Conservation (phyloP, 2,888 invertebrate species). For the Leptopilina drosophilae region DNA sequence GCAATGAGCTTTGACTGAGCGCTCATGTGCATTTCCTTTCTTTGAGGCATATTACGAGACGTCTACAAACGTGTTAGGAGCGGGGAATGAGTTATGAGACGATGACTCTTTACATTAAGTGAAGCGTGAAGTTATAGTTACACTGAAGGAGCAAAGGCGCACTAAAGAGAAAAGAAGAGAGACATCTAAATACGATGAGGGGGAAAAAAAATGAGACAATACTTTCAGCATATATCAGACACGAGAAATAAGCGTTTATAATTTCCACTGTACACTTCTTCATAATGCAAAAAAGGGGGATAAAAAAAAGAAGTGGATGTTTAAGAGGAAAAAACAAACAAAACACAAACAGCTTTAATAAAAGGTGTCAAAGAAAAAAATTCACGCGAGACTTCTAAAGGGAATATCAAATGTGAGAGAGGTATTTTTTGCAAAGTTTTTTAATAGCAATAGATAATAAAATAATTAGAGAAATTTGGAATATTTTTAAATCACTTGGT, state of each 20-base stretch:
- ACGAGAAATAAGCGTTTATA: conserved; percentile 22
- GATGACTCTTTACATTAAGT: conserved; percentile 36
- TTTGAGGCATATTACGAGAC: conserved; percentile 20
- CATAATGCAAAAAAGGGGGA: background rate
- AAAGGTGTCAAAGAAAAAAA: background rate
- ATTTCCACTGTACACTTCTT: conserved; percentile 21
- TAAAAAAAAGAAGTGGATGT: background rate
- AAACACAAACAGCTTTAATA: conserved; percentile 2
- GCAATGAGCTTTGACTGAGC: conserved; percentile 28
- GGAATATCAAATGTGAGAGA: background rate
- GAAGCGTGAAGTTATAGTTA: conserved; percentile 36
- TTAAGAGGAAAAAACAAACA: conserved; percentile 6
- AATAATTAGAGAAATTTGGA: no score
- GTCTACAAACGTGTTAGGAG: conserved; percentile 17
- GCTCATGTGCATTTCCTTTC: conserved; percentile 39
- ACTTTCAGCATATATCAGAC: conserved; percentile 10
- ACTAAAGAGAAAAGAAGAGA: conserved; percentile 24
- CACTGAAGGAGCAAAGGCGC: conserved; percentile 21
- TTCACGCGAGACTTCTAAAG: background rate
- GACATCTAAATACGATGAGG: background rate
- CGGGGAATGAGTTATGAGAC: conserved; percentile 20
- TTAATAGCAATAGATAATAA: no score
- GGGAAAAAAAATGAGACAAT: conserved; percentile 11
- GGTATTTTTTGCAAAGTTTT: no score
- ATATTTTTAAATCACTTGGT: no score